Conservation (phyloP, 2,113 vertebrate genomes). For the Chunga burmeisteri region DNA sequence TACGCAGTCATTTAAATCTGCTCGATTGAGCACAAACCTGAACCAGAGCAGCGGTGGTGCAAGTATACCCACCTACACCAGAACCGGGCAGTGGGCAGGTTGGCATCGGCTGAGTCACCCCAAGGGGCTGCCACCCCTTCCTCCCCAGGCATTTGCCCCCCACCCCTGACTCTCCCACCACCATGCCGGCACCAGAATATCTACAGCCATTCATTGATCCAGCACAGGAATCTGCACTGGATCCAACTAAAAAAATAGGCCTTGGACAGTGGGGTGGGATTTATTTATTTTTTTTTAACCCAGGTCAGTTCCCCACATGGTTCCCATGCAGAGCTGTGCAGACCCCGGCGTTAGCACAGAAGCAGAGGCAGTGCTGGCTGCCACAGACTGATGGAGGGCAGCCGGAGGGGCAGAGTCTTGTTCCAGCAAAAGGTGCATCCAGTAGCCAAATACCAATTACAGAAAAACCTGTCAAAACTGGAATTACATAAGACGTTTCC, state of each 20-base stretch:
- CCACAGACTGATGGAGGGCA: background rate
- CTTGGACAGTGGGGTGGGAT: background rate
- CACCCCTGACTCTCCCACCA: background rate
- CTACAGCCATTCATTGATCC: background rate
- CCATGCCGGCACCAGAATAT: background rate
- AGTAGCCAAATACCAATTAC: background rate
- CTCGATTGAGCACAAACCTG: background rate
- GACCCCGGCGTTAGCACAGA: rapidly evolving
- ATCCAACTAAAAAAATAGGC: background rate
- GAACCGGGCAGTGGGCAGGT: background rate
- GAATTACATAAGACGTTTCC: background rate
- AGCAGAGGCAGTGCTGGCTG: background rate
- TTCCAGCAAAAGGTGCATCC: background rate
- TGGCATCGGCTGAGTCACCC: background rate
- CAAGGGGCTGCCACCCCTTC: background rate
- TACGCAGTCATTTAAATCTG: background rate
- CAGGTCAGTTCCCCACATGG: background rate
- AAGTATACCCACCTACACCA: background rate
- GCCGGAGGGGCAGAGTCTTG: background rate
- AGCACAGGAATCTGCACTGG: background rate
- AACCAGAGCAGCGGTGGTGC: background rate
- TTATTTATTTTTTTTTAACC: background rate
- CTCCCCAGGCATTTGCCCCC: background rate
- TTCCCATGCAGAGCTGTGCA: background rate
- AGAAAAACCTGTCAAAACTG: conserved; percentile 22